Conservation (phyloP, 2,797 vertebrate species). For the Periophthalmus magnuspinnatus region DNA sequence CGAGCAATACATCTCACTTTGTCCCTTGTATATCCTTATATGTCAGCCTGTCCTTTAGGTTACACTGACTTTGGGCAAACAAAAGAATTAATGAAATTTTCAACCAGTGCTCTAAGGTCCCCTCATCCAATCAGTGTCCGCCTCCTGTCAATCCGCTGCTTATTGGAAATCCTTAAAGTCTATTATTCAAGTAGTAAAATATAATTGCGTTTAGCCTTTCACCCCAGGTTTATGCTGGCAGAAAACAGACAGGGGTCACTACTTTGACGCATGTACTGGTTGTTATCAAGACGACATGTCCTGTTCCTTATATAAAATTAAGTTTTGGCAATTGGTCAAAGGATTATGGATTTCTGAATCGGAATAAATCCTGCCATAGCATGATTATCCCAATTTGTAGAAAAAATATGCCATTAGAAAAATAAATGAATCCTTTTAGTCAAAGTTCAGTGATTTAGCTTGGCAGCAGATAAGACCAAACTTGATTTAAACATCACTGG, state of each 20-base stretch:
- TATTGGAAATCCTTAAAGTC: conserved; percentile 51
- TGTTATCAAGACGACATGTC: background rate
- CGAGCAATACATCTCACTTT: background rate
- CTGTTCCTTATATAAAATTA: conserved; percentile 12
- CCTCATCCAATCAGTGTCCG: background rate
- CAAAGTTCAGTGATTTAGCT: too few species aligned
- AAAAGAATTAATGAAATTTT: background rate
- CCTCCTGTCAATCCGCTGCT: conserved; percentile 1
- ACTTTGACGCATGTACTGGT: conserved; percentile 5
- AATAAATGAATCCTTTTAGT: too few species aligned
- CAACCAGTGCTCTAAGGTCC: background rate
- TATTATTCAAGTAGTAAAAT: conserved; percentile 28
- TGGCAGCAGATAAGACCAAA: too few species aligned
- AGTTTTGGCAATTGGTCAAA: background rate
- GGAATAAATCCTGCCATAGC: too few species aligned
- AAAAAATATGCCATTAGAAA: too few species aligned
- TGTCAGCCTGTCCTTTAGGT: background rate
- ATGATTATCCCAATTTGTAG: too few species aligned
- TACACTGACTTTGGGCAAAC: background rate
- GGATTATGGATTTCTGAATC: background rate
- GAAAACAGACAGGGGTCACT: conserved; percentile 13
- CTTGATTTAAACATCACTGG: too few species aligned
- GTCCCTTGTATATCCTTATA: background rate
- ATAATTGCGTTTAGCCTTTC: conserved; percentile 30
- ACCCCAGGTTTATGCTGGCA: conserved; percentile 28